Base-by-base conservation (phyloP, 2,888 invertebrate genomes). In the Megalurothrips usitatus region DNA sequence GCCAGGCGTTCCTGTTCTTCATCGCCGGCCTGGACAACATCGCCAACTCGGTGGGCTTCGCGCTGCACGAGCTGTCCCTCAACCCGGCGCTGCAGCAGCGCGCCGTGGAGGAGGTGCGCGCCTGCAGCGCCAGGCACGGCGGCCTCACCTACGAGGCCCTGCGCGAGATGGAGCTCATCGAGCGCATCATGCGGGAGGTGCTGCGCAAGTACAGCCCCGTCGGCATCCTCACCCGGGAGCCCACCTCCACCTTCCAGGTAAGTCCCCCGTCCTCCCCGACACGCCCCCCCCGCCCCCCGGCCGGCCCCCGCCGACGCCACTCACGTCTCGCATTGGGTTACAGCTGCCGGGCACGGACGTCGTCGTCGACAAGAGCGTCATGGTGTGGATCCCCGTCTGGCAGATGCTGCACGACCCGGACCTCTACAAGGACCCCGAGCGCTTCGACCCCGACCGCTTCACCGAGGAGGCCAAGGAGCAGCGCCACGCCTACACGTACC, bases 121-220 rank as follows among this genome's bases (percentile, higher is more conserved):
- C 83, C 19, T 84, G 86, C 23, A 83, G 85, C 47, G 84, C 83
- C 78, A 83, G 82, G 52, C 82, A 83, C 68, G 86, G 85, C 28
- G 85, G 85, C 83, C 83, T 87, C 48, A 86, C 85, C 28, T 87
- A 87, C 82, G 86, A 87, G 9, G 85, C 86, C 26, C 83, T 87
- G 4, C 85, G 85, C 80, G 85, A 87, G 79, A 87, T 87, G 87
- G 86, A 86, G 78, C 87, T 87, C 82, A 84, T 87, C 12, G 86
- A 87, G 68, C n/a, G 68, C 23, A 75, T 75, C 68, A 75, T 75
- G 23, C 68, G 68, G 68, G 68, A 75, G 68, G n/a, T 26, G 26
- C 26, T 75, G 68, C 68, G 68, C 68, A 75, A 75, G 68, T 75
- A 26, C 23, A 26, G 68, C 10, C 68, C 68, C 26, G 23, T 75